These are phyloP conservation scores for Eupithecia subfuscata DNA, from an alignment of 2,888 invertebrate species.

Conservation along the genomic window DNA sequence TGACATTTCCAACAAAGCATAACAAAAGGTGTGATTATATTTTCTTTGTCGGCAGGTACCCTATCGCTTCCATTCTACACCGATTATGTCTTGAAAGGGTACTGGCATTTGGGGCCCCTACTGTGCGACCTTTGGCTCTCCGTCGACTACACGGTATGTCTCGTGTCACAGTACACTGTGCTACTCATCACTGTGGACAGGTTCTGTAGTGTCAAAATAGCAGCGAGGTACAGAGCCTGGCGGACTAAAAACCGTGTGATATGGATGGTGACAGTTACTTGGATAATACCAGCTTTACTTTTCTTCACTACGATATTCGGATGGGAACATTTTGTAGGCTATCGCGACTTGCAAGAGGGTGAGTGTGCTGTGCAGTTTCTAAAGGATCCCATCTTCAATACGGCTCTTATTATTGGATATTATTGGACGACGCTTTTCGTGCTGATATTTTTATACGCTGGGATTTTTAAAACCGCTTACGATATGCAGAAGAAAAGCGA, in stretches of 20 bases:
- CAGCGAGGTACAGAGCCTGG: conserved; percentile 98
- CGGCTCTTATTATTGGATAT: conserved; percentile 97
- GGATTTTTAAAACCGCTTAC: conserved; percentile 98
- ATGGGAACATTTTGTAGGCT: conserved; percentile 99
- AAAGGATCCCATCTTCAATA: conserved; percentile 98
- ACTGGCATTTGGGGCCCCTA: conserved; percentile 98
- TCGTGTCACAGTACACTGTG: conserved; percentile 99
- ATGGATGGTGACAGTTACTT: conserved; percentile 97
- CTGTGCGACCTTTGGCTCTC: conserved; percentile 99
- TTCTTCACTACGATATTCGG: conserved; percentile 99
- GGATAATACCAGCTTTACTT: conserved; percentile 97
- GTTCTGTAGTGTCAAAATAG: conserved; percentile 99
- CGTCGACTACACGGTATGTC: conserved; percentile 99
- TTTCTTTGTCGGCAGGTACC: conserved; percentile 87
- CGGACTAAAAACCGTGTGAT: conserved; percentile 96
- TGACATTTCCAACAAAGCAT: conserved; percentile 35
- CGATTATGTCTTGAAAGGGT: conserved; percentile 97
- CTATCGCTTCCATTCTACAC: conserved; percentile 99
- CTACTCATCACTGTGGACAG: conserved; percentile 99
- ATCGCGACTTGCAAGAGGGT: conserved; percentile 92
- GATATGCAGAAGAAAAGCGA: conserved; percentile 99
- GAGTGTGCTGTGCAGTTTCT: conserved; percentile 98
- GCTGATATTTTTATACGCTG: conserved; percentile 97
- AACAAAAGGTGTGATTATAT: conserved; percentile 39
- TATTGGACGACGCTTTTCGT: conserved; percentile 99